Conservation (phyloP, 2,888 invertebrate species). For the Conomelus anceps region DNA sequence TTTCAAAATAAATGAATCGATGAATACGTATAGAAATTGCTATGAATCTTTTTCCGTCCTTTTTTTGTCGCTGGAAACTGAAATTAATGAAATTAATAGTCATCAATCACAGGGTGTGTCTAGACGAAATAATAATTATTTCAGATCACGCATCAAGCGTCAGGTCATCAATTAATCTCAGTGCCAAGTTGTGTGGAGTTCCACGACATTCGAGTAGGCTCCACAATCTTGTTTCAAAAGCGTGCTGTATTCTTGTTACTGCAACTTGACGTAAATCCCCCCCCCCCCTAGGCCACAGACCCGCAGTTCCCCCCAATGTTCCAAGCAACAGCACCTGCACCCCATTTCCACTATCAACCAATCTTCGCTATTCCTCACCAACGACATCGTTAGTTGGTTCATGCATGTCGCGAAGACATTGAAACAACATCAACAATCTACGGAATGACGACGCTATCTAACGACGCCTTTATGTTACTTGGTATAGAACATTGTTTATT, state of each 20-base stretch:
- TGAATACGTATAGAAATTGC: too few relatives aligned
- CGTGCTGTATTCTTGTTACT: neutral
- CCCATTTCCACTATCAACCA: neutral
- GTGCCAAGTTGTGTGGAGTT: neutral
- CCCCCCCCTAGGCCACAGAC: too few relatives aligned
- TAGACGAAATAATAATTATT: neutral
- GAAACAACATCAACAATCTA: neutral
- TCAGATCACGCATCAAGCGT: neutral
- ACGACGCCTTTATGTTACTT: neutral
- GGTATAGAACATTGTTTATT: neutral
- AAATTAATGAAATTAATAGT: neutral
- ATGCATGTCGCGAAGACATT: neutral
- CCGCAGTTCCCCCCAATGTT: neutral
- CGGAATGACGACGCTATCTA: neutral
- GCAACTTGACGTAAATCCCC: neutral
- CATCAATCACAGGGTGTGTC: neutral
- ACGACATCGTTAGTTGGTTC: neutral
- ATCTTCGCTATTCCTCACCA: neutral
- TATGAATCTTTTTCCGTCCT: neutral
- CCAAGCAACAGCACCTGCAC: neutral
- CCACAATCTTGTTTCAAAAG: neutral
- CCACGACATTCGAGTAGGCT: neutral
- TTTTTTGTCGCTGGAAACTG: neutral
- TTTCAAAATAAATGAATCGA: too few relatives aligned
- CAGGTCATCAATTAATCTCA: neutral